Conservation (phyloP, 2,888 invertebrate genomes). For the Mythimna loreyi region DNA sequence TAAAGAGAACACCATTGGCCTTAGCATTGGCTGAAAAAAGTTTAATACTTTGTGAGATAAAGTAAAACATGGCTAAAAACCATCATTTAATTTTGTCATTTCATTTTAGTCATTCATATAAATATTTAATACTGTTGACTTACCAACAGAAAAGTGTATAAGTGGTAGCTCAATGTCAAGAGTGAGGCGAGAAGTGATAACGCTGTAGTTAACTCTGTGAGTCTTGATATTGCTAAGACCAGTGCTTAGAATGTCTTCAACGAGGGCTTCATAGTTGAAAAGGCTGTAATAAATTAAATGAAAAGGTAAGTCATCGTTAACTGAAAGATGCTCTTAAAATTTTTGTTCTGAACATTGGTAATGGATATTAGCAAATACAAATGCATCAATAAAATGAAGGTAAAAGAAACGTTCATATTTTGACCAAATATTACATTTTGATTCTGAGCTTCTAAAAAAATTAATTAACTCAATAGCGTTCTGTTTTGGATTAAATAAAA, state of each 20-base stretch:
- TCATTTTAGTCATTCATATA: too few relatives aligned
- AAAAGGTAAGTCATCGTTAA: background rate
- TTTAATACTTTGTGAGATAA: background rate
- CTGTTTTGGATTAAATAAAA: background rate
- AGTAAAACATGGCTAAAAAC: too few relatives aligned
- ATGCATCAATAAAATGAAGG: background rate
- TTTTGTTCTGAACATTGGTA: background rate
- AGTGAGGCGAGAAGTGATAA: constrained; percentile 69
- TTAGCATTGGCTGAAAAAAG: constrained; percentile 50
- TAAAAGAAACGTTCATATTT: too few relatives aligned
- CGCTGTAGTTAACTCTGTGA: constrained; percentile 68
- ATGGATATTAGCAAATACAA: background rate
- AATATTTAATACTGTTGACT: constrained; percentile 46
- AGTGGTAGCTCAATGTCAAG: constrained; percentile 76
- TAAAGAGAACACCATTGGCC: constrained; percentile 48
- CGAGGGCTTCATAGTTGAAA: constrained; percentile 57
- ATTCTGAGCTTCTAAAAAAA: background rate
- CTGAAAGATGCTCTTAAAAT: background rate
- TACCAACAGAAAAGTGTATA: constrained; percentile 70
- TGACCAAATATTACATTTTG: too few relatives aligned
- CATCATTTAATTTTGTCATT: too few relatives aligned
- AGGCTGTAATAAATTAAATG: constrained; percentile 66
- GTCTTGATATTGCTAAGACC: constrained; percentile 80
- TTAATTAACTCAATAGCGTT: background rate
- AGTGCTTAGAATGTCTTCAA: constrained; percentile 63